Evolutionary conservation across 2,888 invertebrate species (phyloP).

Genomic region (Cremastinae sp.): DNA sequence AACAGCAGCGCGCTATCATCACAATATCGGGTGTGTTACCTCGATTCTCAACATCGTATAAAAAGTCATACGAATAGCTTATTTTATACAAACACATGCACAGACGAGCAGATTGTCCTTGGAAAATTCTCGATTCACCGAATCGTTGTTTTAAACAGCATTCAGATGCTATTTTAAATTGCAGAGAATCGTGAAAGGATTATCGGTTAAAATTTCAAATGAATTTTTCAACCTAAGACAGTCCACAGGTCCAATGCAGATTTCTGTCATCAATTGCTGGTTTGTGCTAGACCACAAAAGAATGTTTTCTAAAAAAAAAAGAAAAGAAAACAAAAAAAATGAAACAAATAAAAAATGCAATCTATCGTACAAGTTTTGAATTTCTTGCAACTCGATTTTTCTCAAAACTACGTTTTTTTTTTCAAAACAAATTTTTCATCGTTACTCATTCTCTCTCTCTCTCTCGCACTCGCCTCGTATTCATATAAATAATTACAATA

Average conservation of each 20-base stretch:
- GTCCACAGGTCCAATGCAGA: constrained; percentile 1
- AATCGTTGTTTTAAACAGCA: neutral
- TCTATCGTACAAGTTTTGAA: constrained; percentile 63
- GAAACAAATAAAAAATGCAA: constrained; percentile 69
- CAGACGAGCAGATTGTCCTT: neutral
- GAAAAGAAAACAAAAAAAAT: constrained; percentile 33
- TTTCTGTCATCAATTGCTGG: constrained; percentile 30
- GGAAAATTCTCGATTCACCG: neutral
- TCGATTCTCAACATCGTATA: constrained; percentile 50
- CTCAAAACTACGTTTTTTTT: constrained; percentile 57
- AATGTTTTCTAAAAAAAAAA: constrained; percentile 24
- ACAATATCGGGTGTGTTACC: constrained; percentile 47
- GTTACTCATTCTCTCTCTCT: constrained; percentile 37
- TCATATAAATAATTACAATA: constrained; percentile 74
- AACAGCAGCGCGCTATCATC: constrained; percentile 40
- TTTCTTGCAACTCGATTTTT: constrained; percentile 53
- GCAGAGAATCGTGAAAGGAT: neutral
- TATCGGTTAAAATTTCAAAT: neutral
- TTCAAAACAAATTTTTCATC: constrained; percentile 25
- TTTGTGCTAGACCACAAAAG: constrained; percentile 44
- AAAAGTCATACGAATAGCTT: constrained; percentile 30
- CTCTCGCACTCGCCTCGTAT: constrained; percentile 49
- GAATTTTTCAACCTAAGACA: neutral
- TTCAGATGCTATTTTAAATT: no score
- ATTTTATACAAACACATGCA: neutral